A percentile compares a stretch with the other conserved stretches of the same genome.
Conservation (phyloP, 2,113 vertebrate genomes). For the Piprites chloris region DNA sequence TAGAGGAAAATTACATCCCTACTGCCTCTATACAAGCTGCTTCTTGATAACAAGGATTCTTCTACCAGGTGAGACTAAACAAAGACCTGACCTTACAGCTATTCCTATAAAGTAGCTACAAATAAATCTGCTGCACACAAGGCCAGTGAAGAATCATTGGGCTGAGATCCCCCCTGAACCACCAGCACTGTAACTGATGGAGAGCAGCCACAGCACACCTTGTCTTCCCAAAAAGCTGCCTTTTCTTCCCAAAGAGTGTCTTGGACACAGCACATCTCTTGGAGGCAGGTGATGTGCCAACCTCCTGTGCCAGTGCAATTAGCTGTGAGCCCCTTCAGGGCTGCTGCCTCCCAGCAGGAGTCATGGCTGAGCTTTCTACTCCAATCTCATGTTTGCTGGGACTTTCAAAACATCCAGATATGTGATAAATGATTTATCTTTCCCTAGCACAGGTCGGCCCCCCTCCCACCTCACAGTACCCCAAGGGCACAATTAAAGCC, state of each 20-base stretch:
- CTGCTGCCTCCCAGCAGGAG: neutral
- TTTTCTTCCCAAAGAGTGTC: neutral
- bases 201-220: neutral
- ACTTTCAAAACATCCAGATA: slow-evolving; percentile 17
- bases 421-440: slow-evolving; percentile 41
- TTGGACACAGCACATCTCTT: neutral
- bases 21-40: neutral
- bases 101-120: neutral
- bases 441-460: neutral
- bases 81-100: neutral
- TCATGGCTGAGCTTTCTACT: neutral
- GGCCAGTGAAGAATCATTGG: neutral
- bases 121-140: neutral
- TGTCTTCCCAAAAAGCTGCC: neutral
- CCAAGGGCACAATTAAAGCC: slow-evolving; percentile 24
- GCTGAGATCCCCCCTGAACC: neutral
- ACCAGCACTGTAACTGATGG: neutral
- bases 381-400: neutral
- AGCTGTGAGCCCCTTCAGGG: neutral
- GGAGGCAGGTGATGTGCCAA: neutral
- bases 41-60: neutral
- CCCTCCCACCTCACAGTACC: neutral
- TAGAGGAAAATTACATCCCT: neutral
- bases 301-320: neutral
- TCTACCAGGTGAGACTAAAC: neutral